These are phyloP conservation scores for Aspidiotus destructor DNA, from an alignment of 2,888 invertebrate genomes.

Conservation along the genomic window DNA sequence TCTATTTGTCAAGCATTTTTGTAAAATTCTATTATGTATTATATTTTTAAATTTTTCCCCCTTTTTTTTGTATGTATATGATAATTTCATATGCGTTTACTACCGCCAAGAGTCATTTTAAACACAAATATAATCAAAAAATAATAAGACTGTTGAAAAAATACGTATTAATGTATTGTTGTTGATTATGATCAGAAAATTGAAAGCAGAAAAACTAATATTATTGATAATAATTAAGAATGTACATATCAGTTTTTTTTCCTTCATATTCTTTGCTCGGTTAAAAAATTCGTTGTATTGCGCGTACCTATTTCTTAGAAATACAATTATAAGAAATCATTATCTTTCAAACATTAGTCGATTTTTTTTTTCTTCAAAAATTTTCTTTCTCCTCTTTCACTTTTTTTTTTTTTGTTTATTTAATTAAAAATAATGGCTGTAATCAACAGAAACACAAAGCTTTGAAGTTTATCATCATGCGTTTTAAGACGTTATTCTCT, in stretches of 20 bases:
- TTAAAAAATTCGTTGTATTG: background rate
- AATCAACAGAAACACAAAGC: conserved; percentile 25
- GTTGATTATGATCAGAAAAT: background rate
- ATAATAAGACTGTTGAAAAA: conserved; percentile 29
- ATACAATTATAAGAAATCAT: conserved; percentile 4
- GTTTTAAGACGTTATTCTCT: background rate
- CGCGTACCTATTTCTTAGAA: conserved; percentile 13
- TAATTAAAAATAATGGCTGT: conserved; percentile 21
- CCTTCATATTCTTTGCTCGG: background rate
- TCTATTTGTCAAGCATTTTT: background rate
- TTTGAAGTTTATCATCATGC: background rate
- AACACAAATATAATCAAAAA: conserved; percentile 27
- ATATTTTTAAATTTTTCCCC: background rate
- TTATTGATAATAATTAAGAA: conserved; percentile 2
- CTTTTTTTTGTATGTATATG: background rate
- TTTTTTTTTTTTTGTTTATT: conserved; percentile 13
- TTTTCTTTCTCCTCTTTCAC: conserved; percentile 1
- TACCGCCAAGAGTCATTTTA: background rate
- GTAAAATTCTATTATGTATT: background rate
- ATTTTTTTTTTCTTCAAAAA: conserved; percentile 12
- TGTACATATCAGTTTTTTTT: conserved; percentile 23
- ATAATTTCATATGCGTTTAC: background rate
- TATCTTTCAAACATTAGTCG: conserved; percentile 18
- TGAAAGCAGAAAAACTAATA: too few relatives aligned
- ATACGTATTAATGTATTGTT: background rate